Base-by-base conservation (phyloP, 2,888 invertebrate genomes). In the Abscondita cerata region DNA sequence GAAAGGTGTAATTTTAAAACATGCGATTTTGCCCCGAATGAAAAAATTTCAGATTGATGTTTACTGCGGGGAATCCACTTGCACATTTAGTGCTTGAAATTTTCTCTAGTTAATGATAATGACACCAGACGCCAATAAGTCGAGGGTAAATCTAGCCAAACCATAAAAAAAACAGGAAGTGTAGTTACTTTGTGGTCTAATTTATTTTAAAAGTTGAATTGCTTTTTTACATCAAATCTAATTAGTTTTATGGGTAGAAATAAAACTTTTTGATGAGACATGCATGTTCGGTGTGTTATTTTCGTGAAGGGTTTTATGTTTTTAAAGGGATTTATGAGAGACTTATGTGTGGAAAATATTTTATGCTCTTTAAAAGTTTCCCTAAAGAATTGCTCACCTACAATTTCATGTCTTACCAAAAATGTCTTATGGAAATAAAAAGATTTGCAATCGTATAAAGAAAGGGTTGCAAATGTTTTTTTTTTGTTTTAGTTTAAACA, bases 251-350 rank as follows among this genome's bases (percentile, higher is more conserved):
- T 38, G 34, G 33, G n/a, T 44, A 46, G 31, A n/a, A 47, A 55
- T 44, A 47, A 47, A 55, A 55, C 47, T 55, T 25, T 55, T 55
- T 55, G 54, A 55, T 55, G 47, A 55, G 46, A 55, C 47, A 47
- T 47, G 54, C 54, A 19, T 53, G 53, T 53, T 20, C 41, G 16
- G 31, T 16, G 20, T 12, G 36, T 36, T 12, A 36, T 36, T 36
- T 36, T 15, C 33, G 40, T 44, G 40, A 31, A 31, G 41, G 25
- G 20, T 33, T 44, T 44, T 44, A 31, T 18, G 13, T 16, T 31
- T 33, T 11, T 33, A 36, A n/a, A 13, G 38, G 47, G 54, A 55
- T 55, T 55, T 55, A 55, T 55, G 47, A 46, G 54, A 15, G 46
- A 4, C 3, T 31, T 36, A 36, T 33, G n/a, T 52, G 16, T 55